These are phyloP conservation scores for Calameuta filiformis DNA, from an alignment of 2,888 invertebrate species.

Conservation along the genomic window DNA sequence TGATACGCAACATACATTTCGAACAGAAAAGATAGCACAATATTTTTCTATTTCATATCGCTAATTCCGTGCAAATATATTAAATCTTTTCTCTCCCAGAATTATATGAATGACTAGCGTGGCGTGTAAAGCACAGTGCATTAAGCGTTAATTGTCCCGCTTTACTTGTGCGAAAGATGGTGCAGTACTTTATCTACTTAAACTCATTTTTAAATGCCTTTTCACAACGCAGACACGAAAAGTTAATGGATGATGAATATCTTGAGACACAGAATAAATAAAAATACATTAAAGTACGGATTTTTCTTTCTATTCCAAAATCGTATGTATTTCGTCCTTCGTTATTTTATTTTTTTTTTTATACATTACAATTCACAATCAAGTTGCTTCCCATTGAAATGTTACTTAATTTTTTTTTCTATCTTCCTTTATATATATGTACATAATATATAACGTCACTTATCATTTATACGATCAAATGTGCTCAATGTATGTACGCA, in stretches of 20 bases:
- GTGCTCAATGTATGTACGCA: not conserved
- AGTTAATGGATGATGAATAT: not conserved
- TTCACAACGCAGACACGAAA: not conserved
- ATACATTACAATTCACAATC: not conserved
- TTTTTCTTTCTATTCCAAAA: not conserved
- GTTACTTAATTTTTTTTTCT: not conserved
- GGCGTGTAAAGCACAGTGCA: too few relatives aligned
- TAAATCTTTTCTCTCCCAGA: too few relatives aligned
- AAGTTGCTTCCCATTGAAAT: not conserved
- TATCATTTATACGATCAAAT: not conserved
- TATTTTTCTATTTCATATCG: too few relatives aligned
- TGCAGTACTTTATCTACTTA: not conserved
- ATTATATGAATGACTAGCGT: too few relatives aligned
- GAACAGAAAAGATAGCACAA: too few relatives aligned
- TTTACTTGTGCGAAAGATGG: not conserved
- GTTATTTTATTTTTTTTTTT: not conserved
- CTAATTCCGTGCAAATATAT: too few relatives aligned
- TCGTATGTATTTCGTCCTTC: not conserved
- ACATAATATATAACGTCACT: not conserved
- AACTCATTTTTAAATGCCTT: not conserved
- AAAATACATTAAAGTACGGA: not conserved
- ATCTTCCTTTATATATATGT: not conserved
- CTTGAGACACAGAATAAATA: not conserved
- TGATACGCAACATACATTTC: not conserved
- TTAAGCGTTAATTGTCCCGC: not conserved